Evolutionary conservation across 2,888 invertebrate species (phyloP).

Genomic region (Athalia cordata): DNA sequence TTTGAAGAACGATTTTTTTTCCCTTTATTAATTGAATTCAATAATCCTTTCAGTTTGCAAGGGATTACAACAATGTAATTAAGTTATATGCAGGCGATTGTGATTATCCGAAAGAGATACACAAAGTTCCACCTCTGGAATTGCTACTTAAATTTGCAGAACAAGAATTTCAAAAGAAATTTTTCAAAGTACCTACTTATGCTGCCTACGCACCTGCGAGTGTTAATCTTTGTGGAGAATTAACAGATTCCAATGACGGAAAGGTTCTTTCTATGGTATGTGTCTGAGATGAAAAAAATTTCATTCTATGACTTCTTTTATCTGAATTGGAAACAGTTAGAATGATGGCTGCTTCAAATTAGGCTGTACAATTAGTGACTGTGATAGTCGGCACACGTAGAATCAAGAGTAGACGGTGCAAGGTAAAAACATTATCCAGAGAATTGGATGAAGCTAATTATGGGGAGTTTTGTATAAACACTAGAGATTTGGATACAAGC

Average conservation of each 20-base stretch:
- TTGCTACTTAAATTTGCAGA: slow-evolving; percentile 16
- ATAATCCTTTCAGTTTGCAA: slow-evolving; percentile 8
- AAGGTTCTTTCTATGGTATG: slow-evolving; percentile 53
- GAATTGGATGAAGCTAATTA: slow-evolving; percentile 22
- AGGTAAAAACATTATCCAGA: slow-evolving; percentile 47
- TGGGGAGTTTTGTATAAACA: slow-evolving; percentile 21
- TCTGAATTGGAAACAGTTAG: not conserved
- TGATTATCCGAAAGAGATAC: slow-evolving; percentile 27
- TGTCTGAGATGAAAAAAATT: not conserved
- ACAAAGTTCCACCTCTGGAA: slow-evolving; percentile 15
- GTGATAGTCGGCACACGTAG: slow-evolving; percentile 52
- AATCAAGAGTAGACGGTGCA: slow-evolving; percentile 48
- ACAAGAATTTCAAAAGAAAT: slow-evolving; percentile 12
- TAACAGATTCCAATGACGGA: slow-evolving; percentile 36
- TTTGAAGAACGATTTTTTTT: not conserved
- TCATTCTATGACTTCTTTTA: not conserved
- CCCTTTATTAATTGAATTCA: not conserved
- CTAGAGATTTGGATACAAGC: slow-evolving; percentile 3
- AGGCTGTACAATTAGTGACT: slow-evolving; percentile 55
- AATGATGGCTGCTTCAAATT: slow-evolving; percentile 40
- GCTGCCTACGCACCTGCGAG: slow-evolving; percentile 51
- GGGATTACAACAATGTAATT: slow-evolving; percentile 15
- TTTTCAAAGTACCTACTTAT: slow-evolving; percentile 42
- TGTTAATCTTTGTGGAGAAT: slow-evolving; percentile 48
- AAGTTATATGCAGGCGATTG: not conserved